Conservation (phyloP, 2,888 invertebrate genomes). For the Nephrotoma guestfalica region DNA sequence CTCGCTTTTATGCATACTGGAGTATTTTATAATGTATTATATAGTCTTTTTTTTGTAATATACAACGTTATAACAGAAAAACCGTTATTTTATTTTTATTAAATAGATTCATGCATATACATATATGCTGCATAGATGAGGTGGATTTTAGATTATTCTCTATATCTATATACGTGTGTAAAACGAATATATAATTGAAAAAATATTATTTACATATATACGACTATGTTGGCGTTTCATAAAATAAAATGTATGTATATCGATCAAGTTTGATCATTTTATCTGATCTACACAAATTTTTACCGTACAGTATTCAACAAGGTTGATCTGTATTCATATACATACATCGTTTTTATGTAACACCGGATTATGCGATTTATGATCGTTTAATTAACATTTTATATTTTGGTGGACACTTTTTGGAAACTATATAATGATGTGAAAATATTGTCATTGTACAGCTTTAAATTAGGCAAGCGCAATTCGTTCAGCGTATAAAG, state of each 20-base stretch:
- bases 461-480: background rate
- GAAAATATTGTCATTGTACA: background rate
- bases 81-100: background rate
- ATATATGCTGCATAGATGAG: background rate
- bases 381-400: background rate
- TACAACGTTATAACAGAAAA: background rate
- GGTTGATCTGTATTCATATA: background rate
- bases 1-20: background rate
- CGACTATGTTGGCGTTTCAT: background rate
- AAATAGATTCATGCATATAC: background rate
- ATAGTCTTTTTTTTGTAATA: background rate
- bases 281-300: background rate
- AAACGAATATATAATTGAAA: background rate
- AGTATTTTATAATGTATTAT: background rate
- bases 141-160: background rate
- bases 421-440: background rate
- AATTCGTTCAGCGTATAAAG: background rate
- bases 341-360: background rate
- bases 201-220: background rate
- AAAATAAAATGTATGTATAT: background rate
- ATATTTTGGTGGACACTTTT: background rate
- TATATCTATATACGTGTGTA: background rate
- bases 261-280: background rate
- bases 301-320: background rate
- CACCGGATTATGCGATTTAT: background rate